phyloP scores from a whole-genome alignment of 2,888 invertebrate species.

The Panopea generosa region DNA sequence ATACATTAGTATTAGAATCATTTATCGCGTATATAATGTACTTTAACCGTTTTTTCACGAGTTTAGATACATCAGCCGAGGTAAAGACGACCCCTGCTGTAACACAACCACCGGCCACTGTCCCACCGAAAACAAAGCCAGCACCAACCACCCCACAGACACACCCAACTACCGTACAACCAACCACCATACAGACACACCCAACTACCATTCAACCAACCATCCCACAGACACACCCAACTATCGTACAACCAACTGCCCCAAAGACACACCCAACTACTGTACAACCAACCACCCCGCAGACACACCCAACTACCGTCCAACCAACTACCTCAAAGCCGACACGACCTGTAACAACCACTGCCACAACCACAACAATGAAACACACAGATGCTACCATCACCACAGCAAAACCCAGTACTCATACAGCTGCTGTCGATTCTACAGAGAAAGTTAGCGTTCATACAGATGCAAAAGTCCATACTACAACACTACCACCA shows the following conservation, averaged over 20 bases:
- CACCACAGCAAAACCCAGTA: not conserved
- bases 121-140: conserved; percentile 5
- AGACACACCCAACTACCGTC: not conserved
- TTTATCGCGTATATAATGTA: too few species aligned
- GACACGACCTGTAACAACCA: conserved; percentile 2
- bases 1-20: too few species aligned
- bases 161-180: not conserved
- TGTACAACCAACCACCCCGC: not conserved
- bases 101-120: conserved; percentile 11
- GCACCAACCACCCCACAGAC: conserved; percentile 11
- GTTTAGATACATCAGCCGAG: too few species aligned
- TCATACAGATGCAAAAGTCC: too few species aligned
- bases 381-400: not conserved
- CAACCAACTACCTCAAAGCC: not conserved
- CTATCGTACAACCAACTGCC: not conserved
- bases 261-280: not conserved
- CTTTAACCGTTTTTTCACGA: too few species aligned
- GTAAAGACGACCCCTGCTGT: too few species aligned
- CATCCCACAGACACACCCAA: conserved; percentile 1
- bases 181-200: conserved; percentile 12
- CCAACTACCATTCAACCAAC: not conserved
- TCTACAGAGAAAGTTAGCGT: too few species aligned
- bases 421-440: too few species aligned
- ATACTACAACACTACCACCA: too few species aligned
- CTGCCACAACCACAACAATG: not conserved